phyloP scores from a whole-genome alignment of 2,113 vertebrate species.

The Numenius arquata region DNA sequence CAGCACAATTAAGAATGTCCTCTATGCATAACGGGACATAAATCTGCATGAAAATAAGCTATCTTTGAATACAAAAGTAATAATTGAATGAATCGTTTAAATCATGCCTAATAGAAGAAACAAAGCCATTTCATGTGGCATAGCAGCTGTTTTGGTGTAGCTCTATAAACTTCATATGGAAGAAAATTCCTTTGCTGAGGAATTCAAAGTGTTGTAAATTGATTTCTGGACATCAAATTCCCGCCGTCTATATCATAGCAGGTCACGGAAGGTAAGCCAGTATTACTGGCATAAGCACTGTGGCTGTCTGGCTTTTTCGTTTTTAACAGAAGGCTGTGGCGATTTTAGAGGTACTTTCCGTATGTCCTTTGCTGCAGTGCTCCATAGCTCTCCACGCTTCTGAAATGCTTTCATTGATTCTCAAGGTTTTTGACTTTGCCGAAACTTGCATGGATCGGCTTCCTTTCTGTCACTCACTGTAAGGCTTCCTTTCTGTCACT shows the following conservation, averaged over 20 bases:
- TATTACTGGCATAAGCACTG: not conserved
- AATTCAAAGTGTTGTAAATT: not conserved
- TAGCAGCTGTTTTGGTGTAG: not conserved
- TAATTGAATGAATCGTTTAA: slow-evolving; percentile 39
- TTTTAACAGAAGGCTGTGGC: not conserved
- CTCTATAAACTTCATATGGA: not conserved
- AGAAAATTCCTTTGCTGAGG: not conserved
- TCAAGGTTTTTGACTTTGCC: not conserved
- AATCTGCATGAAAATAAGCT: slow-evolving; percentile 61
- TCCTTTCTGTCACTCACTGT: not conserved
- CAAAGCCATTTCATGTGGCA: not conserved
- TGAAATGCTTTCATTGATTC: not conserved
- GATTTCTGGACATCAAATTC: not conserved
- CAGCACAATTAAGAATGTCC: slow-evolving; percentile 55
- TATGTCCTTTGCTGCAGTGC: not conserved
- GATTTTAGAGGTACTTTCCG: not conserved
- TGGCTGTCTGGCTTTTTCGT: not conserved
- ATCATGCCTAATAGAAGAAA: not conserved
- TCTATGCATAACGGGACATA: slow-evolving; percentile 6
- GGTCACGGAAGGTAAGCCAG: not conserved
- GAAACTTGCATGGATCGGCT: not conserved
- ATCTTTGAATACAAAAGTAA: slow-evolving; percentile 52
- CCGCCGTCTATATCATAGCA: not conserved
- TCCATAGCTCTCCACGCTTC: not conserved
- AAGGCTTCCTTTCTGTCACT: not conserved